A percentile compares a stretch with the other conserved stretches of the same genome.
phyloP scores from a whole-genome alignment of 2,888 invertebrate species.

The Drosophila anceps region DNA sequence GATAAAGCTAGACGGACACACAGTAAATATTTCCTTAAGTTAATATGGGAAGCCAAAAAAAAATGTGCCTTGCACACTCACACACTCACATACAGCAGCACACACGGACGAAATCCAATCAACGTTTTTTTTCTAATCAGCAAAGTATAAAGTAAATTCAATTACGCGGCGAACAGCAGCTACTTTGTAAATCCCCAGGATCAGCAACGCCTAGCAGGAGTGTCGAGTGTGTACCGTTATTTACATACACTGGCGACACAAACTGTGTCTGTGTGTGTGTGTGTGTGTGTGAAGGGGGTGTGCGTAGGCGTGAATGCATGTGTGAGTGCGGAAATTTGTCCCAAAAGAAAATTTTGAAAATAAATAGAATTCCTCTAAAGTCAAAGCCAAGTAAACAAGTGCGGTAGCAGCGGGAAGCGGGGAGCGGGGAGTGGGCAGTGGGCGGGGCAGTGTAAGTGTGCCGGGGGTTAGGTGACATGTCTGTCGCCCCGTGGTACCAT shows the following conservation, averaged over 20 bases:
- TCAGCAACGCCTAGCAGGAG: slow-evolving; percentile 64
- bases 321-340: slow-evolving; percentile 58
- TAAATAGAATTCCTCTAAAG: slow-evolving; percentile 80
- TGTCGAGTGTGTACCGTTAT: slow-evolving; percentile 40
- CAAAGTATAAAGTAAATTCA: slow-evolving; percentile 80
- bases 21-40: slow-evolving; percentile 10
- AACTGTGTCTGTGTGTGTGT: not conserved
- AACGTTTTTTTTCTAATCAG: slow-evolving; percentile 73
- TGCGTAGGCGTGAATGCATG: slow-evolving; percentile 37
- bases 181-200: slow-evolving; percentile 75
- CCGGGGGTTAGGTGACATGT: slow-evolving; percentile 12
- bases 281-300: slow-evolving; percentile 44
- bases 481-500: slow-evolving; percentile 5
- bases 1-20: not conserved
- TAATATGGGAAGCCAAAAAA: slow-evolving; percentile 29
- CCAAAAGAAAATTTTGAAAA: slow-evolving; percentile 74
- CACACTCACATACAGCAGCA: slow-evolving; percentile 11
- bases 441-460: not conserved
- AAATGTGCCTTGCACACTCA: slow-evolving; percentile 22
- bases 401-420: slow-evolving; percentile 6
- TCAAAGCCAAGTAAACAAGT: slow-evolving; percentile 75
- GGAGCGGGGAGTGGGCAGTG: not conserved
- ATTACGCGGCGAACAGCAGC: slow-evolving; percentile 73
- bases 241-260: slow-evolving; percentile 42
- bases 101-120: slow-evolving; percentile 70